Conservation (phyloP, 2,113 vertebrate genomes). For the Vicugna pacos region DNA sequence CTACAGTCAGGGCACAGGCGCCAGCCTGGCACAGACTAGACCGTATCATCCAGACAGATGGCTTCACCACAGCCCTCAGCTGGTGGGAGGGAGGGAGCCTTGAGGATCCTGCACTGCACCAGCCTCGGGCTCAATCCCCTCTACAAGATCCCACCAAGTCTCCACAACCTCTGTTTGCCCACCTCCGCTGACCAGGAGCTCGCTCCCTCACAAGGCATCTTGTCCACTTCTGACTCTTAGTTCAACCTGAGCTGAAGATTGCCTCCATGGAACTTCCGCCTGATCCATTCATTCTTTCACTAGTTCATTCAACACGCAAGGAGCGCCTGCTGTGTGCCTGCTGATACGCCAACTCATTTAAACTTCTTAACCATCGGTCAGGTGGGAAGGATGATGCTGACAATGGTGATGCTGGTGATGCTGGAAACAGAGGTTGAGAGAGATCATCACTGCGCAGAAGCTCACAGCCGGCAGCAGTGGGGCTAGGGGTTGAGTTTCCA, state of each 20-base stretch:
- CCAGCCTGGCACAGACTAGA: background rate
- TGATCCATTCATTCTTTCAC: background rate
- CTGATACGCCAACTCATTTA: background rate
- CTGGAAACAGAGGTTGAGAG: background rate
- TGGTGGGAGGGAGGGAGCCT: background rate
- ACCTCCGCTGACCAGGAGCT: rapidly evolving
- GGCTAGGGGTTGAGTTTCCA: background rate
- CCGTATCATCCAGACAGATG: background rate
- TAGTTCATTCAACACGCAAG: rapidly evolving
- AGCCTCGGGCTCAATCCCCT: background rate
- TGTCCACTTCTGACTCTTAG: background rate
- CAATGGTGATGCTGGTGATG: rapidly evolving
- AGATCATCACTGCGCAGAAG: background rate
- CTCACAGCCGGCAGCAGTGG: rapidly evolving
- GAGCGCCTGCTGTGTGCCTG: background rate
- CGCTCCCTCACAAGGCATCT: background rate
- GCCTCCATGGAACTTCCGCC: background rate
- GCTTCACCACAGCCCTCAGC: background rate
- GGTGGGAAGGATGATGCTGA: background rate
- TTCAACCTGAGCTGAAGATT: too few species aligned
- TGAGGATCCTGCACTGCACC: rapidly evolving
- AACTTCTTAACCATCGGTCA: background rate
- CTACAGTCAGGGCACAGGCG: background rate
- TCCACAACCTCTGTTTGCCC: background rate
- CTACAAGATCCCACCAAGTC: background rate